Evolutionary conservation across 2,888 invertebrate species (phyloP), one percentile per base, ranked within the genome.

Genomic region (Acanthosoma haemorrhoidale): DNA sequence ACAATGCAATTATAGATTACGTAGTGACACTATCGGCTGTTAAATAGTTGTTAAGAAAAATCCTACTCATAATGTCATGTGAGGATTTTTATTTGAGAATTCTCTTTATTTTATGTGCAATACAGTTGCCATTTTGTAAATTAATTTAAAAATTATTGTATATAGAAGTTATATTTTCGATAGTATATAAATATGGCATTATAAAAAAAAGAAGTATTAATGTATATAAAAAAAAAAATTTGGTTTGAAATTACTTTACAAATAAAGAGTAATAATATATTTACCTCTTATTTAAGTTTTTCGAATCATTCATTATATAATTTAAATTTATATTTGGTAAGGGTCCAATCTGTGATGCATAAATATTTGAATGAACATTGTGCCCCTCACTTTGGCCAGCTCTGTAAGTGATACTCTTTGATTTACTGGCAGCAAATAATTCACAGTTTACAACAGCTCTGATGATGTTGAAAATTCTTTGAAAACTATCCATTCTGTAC

Each of bases 1-100:
- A 31, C 39, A 15, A 41, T 64, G 64, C 41, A 64, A 64, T 64
- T 51, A 51, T 51, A 51, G 51, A 25, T 69, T 69, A 61, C 32
- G 69, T 69, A 69, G 69, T 60, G 61, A 69, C 69, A 69, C 68
- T 68, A 59, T 57, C 43, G 69, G 69, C 69, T 69, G 69, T 69
- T 69, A 69, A 57, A 25, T 69, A 69, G 69, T 67, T 67, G 25
- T 57, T 67, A 67, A 67, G 43, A 61, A 21, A 21, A 36, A 36
- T 36, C 36, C 13, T n/a, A 38, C 34, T 61, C 36, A 61, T 61
- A 34, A 36, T 18, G n/a, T 61, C 21, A 63, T 18, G 36, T 25
- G 25, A 63, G 9, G 4, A 25, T 57, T 34, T 68, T 15, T 31
- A 31, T 51, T 57, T 51, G 43, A 2, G 16, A 32, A 34, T 41